Conservation (phyloP, 2,888 invertebrate genomes). For the Sipha maydis region DNA sequence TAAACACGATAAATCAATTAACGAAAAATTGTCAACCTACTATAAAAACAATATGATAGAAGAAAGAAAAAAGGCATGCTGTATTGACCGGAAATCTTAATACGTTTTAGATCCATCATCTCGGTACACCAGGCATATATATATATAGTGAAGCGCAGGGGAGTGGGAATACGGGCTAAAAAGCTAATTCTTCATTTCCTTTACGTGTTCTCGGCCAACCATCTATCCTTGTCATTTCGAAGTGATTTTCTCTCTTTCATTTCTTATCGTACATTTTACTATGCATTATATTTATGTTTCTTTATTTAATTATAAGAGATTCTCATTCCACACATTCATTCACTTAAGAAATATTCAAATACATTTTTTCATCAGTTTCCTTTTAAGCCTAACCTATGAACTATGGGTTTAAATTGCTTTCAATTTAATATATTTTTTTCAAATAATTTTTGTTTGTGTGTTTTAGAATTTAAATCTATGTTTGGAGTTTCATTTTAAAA, state of each 20-base stretch:
- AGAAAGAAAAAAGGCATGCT: neutral
- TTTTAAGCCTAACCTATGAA: too few relatives aligned
- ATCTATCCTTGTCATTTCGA: neutral
- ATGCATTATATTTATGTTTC: too few relatives aligned
- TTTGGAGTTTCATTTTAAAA: too few relatives aligned
- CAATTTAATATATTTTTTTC: too few relatives aligned
- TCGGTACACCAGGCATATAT: slow-evolving; percentile 6
- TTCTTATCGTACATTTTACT: too few relatives aligned
- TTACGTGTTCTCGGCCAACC: neutral
- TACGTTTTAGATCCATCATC: slow-evolving; percentile 58
- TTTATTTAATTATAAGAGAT: too few relatives aligned
- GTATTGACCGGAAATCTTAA: slow-evolving; percentile 56
- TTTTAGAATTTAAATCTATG: too few relatives aligned
- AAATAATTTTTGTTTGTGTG: too few relatives aligned
- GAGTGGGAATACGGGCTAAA: slow-evolving; percentile 17
- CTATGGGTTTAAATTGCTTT: too few relatives aligned
- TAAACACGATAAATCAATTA: slow-evolving; percentile 58
- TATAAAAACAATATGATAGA: slow-evolving; percentile 9
- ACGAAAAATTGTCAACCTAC: slow-evolving; percentile 18
- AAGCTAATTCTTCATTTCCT: slow-evolving; percentile 44
- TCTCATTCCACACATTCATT: too few relatives aligned
- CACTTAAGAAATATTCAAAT: too few relatives aligned
- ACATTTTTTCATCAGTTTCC: too few relatives aligned
- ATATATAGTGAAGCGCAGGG: neutral
- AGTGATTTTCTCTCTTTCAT: neutral